Percentiles rank a stretch among this genome's conserved stretches.
Conservation (phyloP, 2,113 vertebrate genomes). For the Suricata suricatta region DNA sequence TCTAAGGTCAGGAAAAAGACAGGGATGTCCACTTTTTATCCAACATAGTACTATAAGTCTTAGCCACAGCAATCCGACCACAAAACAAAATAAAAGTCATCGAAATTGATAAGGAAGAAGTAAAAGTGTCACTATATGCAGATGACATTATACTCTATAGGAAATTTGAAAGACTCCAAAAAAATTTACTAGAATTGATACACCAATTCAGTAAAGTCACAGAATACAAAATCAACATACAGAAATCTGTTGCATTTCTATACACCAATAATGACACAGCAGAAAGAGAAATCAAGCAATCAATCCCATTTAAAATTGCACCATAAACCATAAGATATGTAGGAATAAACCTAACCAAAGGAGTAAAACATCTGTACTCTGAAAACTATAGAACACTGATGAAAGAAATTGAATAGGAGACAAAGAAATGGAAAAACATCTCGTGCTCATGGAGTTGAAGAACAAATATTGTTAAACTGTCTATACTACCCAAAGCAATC, state of each 20-base stretch:
- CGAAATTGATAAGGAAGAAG: not conserved
- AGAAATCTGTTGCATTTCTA: not conserved
- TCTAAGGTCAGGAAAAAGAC: not conserved
- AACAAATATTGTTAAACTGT: too few relatives aligned
- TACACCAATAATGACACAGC: not conserved
- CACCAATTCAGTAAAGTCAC: not conserved
- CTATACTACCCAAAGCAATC: too few relatives aligned
- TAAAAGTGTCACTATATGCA: not conserved
- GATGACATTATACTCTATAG: not conserved
- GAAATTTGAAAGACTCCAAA: not conserved
- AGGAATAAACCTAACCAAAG: too few relatives aligned
- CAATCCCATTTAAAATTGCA: not conserved
- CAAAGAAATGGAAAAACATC: too few relatives aligned
- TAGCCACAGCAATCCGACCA: not conserved
- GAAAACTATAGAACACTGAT: too few relatives aligned
- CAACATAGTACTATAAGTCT: not conserved
- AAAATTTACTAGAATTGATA: not conserved
- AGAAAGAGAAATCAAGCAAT: not conserved
- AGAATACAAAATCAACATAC: not conserved
- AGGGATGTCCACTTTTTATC: not conserved
- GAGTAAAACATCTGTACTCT: too few relatives aligned
- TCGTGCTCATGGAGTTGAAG: too few relatives aligned
- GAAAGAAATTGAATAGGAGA: too few relatives aligned
- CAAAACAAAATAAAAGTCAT: not conserved
- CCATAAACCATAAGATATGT: not conserved